Evolutionary conservation across 2,888 invertebrate species (phyloP).

Genomic region (Zhengitettix transpicula): DNA sequence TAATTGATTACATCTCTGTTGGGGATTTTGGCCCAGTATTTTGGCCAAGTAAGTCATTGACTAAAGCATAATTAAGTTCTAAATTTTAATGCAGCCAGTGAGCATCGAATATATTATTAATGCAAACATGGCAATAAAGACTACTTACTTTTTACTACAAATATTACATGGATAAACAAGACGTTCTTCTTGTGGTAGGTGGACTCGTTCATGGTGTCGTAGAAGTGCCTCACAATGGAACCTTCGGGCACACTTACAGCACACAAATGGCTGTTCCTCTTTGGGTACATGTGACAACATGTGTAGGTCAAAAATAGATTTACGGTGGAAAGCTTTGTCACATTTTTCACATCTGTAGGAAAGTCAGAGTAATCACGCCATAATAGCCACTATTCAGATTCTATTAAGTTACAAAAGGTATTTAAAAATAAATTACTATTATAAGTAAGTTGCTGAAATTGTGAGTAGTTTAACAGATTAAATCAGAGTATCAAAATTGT

Average conservation of each 20-base stretch:
- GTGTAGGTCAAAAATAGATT: slow-evolving; percentile 32
- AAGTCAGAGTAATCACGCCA: not conserved
- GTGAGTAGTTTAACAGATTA: too few species aligned
- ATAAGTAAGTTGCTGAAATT: too few species aligned
- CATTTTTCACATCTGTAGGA: slow-evolving; percentile 33
- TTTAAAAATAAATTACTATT: too few species aligned
- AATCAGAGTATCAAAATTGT: too few species aligned
- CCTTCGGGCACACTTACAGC: slow-evolving; percentile 31
- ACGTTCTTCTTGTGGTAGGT: slow-evolving; percentile 35
- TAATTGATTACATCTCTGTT: too few species aligned
- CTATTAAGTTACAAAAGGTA: not conserved
- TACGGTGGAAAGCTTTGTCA: slow-evolving; percentile 31
- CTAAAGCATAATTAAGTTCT: too few species aligned
- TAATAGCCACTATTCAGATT: not conserved
- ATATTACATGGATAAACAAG: slow-evolving; percentile 33
- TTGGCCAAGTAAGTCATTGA: too few species aligned
- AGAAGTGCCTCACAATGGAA: slow-evolving; percentile 32
- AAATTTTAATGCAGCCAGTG: too few species aligned
- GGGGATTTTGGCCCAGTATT: too few species aligned
- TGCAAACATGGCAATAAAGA: not conserved
- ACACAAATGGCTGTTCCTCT: slow-evolving; percentile 30
- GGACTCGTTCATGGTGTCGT: slow-evolving; percentile 33
- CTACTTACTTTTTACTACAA: slow-evolving; percentile 34
- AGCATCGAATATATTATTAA: too few species aligned
- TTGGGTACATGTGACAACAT: slow-evolving; percentile 36